Conservation (phyloP, 2,888 invertebrate genomes). For the Platycnemis pennipes region DNA sequence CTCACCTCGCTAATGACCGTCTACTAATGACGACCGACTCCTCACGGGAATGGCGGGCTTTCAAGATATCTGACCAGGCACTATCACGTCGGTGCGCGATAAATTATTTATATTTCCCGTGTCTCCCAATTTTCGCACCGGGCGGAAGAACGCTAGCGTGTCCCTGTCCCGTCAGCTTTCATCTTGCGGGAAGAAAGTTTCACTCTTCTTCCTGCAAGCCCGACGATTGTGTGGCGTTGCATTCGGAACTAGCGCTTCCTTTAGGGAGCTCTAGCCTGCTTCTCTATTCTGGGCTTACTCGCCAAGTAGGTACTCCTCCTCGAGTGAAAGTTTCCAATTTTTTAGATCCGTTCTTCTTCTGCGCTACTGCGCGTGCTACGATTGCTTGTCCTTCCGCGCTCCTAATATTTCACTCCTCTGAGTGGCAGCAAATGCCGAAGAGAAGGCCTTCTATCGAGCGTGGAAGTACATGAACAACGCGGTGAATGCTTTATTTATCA, state of each 20-base stretch:
- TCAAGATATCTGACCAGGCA: background rate
- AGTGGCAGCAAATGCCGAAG: background rate
- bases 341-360: background rate
- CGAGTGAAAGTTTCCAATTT: background rate
- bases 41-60: background rate
- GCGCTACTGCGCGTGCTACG: background rate
- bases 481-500: too few relatives aligned
- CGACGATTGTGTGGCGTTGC: background rate
- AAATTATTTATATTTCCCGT: background rate
- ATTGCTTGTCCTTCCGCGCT: background rate
- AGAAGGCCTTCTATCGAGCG: too few relatives aligned
- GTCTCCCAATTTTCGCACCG: background rate
- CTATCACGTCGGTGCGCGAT: background rate
- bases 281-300: background rate
- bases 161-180: background rate
- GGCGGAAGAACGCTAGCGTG: background rate
- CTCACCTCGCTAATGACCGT: background rate
- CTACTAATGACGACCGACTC: background rate
- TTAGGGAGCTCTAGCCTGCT: background rate
- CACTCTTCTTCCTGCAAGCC: background rate
- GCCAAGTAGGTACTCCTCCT: background rate
- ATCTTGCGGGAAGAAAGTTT: slow-evolving; percentile 11
- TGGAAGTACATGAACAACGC: too few relatives aligned
- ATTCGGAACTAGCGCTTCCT: background rate
- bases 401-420: background rate